Base-by-base conservation (phyloP, 2,797 vertebrate species). In the Allobates femoralis region DNA sequence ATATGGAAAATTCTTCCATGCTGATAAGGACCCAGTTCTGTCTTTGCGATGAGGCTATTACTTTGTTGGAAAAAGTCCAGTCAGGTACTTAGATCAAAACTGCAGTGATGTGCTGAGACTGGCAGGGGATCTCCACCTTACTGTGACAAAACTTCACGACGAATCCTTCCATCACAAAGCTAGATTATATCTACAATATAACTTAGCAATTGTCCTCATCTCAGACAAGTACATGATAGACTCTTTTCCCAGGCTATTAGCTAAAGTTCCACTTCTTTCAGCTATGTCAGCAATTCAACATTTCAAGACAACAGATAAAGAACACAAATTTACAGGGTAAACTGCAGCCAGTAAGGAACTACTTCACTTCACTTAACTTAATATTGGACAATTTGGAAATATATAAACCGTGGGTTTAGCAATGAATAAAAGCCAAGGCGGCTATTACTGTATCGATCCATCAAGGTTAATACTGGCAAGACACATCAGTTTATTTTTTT, bases 211-310 rank as follows among this genome's bases (percentile, higher is more conserved):
- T 71, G 67, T 71, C 85, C 21, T 84, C 23, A 16, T 3, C 64
- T n/a, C 23, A 41, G 16, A 11, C 12, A 80, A 41, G 30, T 64
- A 66, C 78, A 80, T 62, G 50, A 55, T 58, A 60, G 77, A 55
- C 67, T 71, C 77, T 50, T 78, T 53, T 78, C 26, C 76, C n/a
- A 79, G 77, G 26, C 56, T 79, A 58, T 34, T 79, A 34, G 76
- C 37, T 79, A 30, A 41, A 46, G 67, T 71, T 23, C 67, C 67
- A 46, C 34, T 41, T 41, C 67, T 71, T 46, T n/a, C 18, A n/a
- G 67, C 34, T 71, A n/a, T 71, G 67, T 71, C 67, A 71, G 34
- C 34, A 71, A 46, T 71, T 71, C 34, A 71, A 41, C 67, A 71
- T 71, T 71, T 71, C 21, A n/a, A 71, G 67, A 32, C 66, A 69